These are phyloP conservation scores for Diarsia brunnea DNA, from an alignment of 2,888 invertebrate genomes.

Conservation along the genomic window DNA sequence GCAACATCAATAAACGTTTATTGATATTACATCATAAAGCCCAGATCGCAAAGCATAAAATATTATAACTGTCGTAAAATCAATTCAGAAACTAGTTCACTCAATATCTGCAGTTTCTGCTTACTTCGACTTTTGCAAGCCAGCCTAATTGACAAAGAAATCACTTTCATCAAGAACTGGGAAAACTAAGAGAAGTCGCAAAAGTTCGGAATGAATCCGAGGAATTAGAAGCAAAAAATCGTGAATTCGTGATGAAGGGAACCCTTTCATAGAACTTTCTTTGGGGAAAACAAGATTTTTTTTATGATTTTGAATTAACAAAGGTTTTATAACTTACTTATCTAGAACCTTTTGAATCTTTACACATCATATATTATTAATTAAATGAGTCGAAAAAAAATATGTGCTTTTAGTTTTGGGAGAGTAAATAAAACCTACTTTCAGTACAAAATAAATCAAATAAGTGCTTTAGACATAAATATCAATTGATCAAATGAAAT, in stretches of 20 bases:
- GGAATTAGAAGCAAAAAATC: slow-evolving; percentile 24
- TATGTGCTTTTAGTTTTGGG: background rate
- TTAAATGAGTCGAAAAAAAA: background rate
- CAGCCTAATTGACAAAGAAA: slow-evolving; percentile 37
- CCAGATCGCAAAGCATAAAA: slow-evolving; percentile 34
- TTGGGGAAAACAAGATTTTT: slow-evolving; percentile 1
- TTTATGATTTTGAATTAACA: background rate
- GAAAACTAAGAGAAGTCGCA: slow-evolving; percentile 28
- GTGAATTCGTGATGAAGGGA: background rate
- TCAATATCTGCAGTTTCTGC: slow-evolving; percentile 11
- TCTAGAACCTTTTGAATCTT: background rate
- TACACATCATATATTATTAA: background rate
- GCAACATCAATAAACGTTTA: slow-evolving; percentile 47
- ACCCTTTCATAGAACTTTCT: slow-evolving; percentile 12
- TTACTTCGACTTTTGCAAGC: slow-evolving; percentile 30
- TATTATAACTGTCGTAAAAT: slow-evolving; percentile 40
- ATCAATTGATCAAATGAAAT: slow-evolving; percentile 3
- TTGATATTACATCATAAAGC: slow-evolving; percentile 34
- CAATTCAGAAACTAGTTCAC: slow-evolving; percentile 29
- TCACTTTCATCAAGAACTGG: slow-evolving; percentile 32
- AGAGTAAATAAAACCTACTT: background rate
- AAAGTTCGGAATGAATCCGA: slow-evolving; percentile 18
- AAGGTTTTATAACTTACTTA: background rate
- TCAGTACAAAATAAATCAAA: background rate
- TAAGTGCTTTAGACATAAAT: background rate